phyloP scores from a whole-genome alignment of 2,888 invertebrate genomes.

The Lasioglossum marginatum region DNA sequence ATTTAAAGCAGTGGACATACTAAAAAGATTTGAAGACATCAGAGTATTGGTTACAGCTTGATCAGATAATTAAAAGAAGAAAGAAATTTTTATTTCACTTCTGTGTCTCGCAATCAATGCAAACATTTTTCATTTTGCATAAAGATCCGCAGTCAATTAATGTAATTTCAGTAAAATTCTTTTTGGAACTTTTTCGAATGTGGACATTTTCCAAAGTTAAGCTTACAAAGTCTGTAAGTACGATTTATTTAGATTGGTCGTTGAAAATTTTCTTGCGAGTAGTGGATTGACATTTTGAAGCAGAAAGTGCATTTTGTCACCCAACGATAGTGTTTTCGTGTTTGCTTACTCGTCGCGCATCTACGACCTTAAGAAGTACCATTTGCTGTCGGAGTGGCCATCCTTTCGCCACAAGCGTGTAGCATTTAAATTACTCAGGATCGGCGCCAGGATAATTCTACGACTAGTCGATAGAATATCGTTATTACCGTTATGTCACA shows the following conservation, averaged over 20 bases:
- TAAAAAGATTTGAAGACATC: too few relatives aligned
- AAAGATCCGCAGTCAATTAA: too few relatives aligned
- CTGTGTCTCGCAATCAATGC: too few relatives aligned
- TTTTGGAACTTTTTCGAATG: neutral
- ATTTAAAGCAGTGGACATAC: too few relatives aligned
- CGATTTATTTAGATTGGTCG: neutral
- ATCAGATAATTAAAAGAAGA: too few relatives aligned
- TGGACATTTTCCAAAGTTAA: neutral
- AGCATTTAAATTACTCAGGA: constrained; percentile 33
- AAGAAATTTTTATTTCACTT: too few relatives aligned
- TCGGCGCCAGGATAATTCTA: constrained; percentile 32
- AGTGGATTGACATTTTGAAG: neutral
- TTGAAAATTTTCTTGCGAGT: neutral
- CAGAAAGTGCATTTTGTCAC: neutral
- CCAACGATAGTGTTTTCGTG: neutral
- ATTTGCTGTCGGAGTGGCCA: neutral
- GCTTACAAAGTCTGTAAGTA: neutral
- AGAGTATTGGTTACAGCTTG: too few relatives aligned
- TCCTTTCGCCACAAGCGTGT: constrained; percentile 23
- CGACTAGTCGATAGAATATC: constrained; percentile 11
- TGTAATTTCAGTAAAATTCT: neutral
- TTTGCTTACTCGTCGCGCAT: neutral
- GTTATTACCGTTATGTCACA: constrained; percentile 33
- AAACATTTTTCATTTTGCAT: too few relatives aligned
- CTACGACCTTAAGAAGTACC: constrained; percentile 1